These are phyloP conservation scores for Mactromeris polynyma DNA, from an alignment of 2,888 invertebrate species.

Conservation along the genomic window DNA sequence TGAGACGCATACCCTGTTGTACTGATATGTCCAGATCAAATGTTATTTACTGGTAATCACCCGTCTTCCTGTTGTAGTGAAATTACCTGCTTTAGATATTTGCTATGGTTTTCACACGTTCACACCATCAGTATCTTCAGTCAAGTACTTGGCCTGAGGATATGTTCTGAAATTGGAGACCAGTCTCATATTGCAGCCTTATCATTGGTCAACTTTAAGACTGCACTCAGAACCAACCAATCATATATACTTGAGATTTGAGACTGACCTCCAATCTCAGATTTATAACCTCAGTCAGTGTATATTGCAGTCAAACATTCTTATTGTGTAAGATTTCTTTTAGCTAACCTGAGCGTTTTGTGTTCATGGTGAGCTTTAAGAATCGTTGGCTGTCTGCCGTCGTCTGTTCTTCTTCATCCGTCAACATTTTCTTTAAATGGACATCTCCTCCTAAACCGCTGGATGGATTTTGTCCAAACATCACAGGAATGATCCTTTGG, in stretches of 20 bases:
- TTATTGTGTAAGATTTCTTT: not conserved
- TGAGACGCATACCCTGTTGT: not conserved
- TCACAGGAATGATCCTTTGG: too few relatives aligned
- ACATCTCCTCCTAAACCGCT: too few relatives aligned
- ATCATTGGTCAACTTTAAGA: not conserved
- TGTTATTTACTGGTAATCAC: not conserved
- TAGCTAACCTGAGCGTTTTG: too few relatives aligned
- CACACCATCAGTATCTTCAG: not conserved
- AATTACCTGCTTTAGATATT: constrained; percentile 2
- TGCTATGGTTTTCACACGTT: not conserved
- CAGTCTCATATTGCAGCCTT: not conserved
- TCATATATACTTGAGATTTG: not conserved
- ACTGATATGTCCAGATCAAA: not conserved
- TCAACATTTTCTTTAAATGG: too few relatives aligned
- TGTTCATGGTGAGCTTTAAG: too few relatives aligned
- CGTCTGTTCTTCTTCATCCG: too few relatives aligned
- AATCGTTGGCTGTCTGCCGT: too few relatives aligned
- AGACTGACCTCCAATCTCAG: not conserved
- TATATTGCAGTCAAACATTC: not conserved
- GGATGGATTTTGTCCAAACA: too few relatives aligned
- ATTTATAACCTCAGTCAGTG: not conserved
- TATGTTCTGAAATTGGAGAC: not conserved
- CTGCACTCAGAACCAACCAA: not conserved
- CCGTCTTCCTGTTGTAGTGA: not conserved
- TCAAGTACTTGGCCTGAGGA: not conserved